A percentile compares a stretch with the other conserved stretches of the same genome.
phyloP scores from a whole-genome alignment of 2,113 vertebrate genomes.

The Pomatorhinus ruficollis region DNA sequence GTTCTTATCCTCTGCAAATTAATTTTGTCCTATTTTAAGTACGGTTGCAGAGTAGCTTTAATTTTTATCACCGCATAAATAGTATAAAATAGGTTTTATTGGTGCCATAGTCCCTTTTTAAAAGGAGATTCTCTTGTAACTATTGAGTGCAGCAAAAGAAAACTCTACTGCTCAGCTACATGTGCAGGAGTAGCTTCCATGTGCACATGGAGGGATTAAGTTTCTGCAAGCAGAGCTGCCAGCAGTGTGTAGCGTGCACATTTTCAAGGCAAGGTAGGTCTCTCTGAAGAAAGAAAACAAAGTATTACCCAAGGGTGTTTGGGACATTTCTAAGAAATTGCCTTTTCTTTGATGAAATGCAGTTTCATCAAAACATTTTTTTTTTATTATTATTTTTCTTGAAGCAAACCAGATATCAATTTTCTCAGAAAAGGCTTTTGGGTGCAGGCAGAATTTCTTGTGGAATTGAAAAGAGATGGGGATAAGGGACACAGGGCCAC shows the following conservation, averaged over 20 bases:
- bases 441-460: background rate
- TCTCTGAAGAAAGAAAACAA: background rate
- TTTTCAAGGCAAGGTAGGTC: background rate
- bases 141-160: background rate
- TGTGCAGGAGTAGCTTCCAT: background rate
- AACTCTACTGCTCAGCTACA: background rate
- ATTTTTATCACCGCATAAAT: background rate
- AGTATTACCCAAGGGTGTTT: background rate
- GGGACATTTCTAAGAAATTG: slow-evolving; percentile 1
- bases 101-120: background rate
- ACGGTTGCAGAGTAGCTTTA: fast-evolving
- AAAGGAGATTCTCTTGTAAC: background rate
- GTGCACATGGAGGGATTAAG: background rate
- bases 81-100: background rate
- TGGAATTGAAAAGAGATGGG: background rate
- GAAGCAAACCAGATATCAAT: background rate
- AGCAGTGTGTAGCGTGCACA: background rate
- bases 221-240: background rate
- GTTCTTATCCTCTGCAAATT: background rate
- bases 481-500: background rate
- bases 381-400: background rate
- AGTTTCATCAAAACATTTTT: background rate
- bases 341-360: background rate
- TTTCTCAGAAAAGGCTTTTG: background rate
- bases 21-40: background rate